phyloP scores from a whole-genome alignment of 2,113 vertebrate genomes.

The Empidonax traillii region DNA sequence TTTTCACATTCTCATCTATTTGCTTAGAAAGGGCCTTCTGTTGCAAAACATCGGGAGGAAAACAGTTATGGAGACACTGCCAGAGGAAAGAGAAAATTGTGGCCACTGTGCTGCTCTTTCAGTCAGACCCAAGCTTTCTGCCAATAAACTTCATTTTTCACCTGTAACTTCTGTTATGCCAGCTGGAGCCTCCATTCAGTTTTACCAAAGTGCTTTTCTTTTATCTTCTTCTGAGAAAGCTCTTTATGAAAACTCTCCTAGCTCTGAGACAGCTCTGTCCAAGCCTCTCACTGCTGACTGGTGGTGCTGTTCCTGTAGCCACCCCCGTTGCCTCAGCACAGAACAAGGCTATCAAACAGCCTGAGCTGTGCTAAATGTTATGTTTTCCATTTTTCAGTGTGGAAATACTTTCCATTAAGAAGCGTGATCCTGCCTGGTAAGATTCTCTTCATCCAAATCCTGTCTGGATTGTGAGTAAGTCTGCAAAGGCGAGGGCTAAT shows the following conservation, averaged over 20 bases:
- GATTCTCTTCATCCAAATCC: constrained; percentile 48
- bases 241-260: neutral
- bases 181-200: neutral
- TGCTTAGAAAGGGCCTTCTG: neutral
- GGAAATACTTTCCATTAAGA: constrained; percentile 34
- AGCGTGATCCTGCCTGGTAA: constrained; percentile 10
- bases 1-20: too few relatives aligned
- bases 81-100: neutral
- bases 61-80: neutral
- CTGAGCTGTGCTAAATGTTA: neutral
- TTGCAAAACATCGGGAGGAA: neutral
- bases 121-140: neutral
- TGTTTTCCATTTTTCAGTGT: neutral
- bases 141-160: constrained; percentile 16
- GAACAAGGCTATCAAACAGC: neutral
- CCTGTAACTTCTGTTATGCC: neutral
- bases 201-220: neutral
- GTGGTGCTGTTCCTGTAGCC: neutral
- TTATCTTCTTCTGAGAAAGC: neutral
- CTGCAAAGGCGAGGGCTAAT: constrained; percentile 42
- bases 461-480: constrained; percentile 54
- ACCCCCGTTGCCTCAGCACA: neutral
- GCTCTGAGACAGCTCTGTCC: neutral
- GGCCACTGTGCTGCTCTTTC: neutral
- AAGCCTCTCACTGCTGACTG: neutral